Base-by-base conservation (phyloP, 2,888 invertebrate species). In the Callosobruchus maculatus region DNA sequence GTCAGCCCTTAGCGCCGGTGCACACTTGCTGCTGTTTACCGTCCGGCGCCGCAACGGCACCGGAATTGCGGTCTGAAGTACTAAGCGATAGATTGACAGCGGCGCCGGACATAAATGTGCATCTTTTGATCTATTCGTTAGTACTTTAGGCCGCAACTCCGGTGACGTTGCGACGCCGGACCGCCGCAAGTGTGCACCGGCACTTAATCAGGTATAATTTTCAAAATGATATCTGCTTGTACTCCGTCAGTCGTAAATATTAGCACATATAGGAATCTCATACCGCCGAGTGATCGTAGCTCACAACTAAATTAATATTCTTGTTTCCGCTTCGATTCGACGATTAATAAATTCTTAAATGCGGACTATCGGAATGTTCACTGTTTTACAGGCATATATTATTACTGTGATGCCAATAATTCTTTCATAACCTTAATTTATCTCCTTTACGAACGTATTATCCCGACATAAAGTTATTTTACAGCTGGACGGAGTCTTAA, bases 251-350 rank as follows among this genome's bases (percentile, higher is more conserved):
- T 49, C 49, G 13, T 49, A 49, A 49, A 49, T 49, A 49, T 49
- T 1, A 18, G 13, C 13, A 13, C 49, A 18, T 49, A 49, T 49
- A 18, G 9, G 49, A 49, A 49, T 49, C 49, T 49, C 49, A 76
- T 79, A 76, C 76, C 80, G 79, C 80, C 81, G 75, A 79, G 79
- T 79, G 80, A 77, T 77, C 76, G 75, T 77, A 79, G 78, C 80
- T 80, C 49, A 49, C 49, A 49, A 81, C 80, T 81, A 80, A 82
- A 82, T 82, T 81, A 82, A 82, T 80, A 81, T 80, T 78, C 81
- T 79, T 81, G 80, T 82, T 78, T 78, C 76, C 76, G 76, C 73
- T 78, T 76, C 74, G 75, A 75, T 13, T 73, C 73, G 75, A 72
- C 77, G 78, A 80, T 80, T 79, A 81, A 81, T 81, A 81, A 81